Evolutionary conservation across 1,140 invertebrate species (phyloP), one percentile per base, ranked within the genome.

Genomic region (Drosophila guanche): DNA sequence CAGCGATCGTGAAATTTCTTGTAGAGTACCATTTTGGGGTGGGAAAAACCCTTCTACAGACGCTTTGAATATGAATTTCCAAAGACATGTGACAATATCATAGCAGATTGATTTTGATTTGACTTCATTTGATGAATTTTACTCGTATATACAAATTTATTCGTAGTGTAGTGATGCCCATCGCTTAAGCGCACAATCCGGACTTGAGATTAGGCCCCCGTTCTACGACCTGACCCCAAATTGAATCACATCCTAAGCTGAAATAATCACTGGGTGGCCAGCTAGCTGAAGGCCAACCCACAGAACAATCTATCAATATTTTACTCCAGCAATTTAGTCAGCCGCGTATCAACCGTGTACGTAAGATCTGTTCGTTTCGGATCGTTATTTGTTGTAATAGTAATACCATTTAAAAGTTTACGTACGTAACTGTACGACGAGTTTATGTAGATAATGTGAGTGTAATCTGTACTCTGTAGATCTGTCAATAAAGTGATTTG

Each of bases 21-120:
- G 10, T 37, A 37, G 33, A 37, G 33, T 37, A 37, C 33, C 33
- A 37, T 12, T 37, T 12, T 33, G 29, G 29, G 40, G 33, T 61
- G 45, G 27, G 45, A 27, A 52, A 61, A 54, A 16, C 62, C 46
- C 43, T 42, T 50, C 8, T 37, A 22, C 40, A 55, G 46, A 14
- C 42, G 53, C 37, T 47, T 47, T 41, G 55, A 40, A 46, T 46
- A 25, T 54, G 25, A 41, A 67, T 61, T 80, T 80, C 77, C 78
- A 67, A 67, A 77, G 78, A 80, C 78, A 80, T 72, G 78, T 63
- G 78, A 80, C 78, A 80, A 80, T 80, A 80, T 81, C 43, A 33
- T 33, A 75, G 51, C 46, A 71, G 61, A 58, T 20, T 27, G n/a
- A 29, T 22, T 37, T 37, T 68, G 61, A 68, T 55, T 68, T 47